Percentiles rank a stretch among this genome's conserved stretches.
Conservation (phyloP, 2,888 invertebrate genomes). For the Abrostola tripartita region DNA sequence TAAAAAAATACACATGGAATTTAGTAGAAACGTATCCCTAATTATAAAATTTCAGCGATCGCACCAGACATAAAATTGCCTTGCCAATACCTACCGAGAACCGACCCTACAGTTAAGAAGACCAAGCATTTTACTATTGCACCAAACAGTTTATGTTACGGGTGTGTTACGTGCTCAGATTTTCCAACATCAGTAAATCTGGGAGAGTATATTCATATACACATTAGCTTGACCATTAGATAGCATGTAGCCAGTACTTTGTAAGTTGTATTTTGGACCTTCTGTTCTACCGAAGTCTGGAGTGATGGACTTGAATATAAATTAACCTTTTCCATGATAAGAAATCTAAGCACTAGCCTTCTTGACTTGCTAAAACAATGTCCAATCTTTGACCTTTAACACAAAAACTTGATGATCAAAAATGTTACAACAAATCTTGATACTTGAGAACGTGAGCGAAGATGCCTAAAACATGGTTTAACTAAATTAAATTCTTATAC, state of each 20-base stretch:
- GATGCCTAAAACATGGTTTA: background rate
- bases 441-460: background rate
- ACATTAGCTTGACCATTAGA: background rate
- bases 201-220: background rate
- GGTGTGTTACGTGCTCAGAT: background rate
- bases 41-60: no score
- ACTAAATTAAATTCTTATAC: slow-evolving; percentile 21
- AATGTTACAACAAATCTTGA: slow-evolving; percentile 1
- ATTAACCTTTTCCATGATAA: background rate
- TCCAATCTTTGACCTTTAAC: background rate
- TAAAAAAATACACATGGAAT: no score
- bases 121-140: background rate
- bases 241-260: background rate
- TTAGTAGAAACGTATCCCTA: no score
- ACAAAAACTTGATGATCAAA: background rate
- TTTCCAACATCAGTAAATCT: background rate
- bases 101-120: background rate
- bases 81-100: no score
- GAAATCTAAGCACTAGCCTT: background rate
- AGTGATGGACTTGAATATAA: slow-evolving; percentile 1
- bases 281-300: background rate
- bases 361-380: background rate
- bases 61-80: no score
- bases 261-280: background rate
- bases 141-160: background rate